Percentiles rank a stretch among this genome's conserved stretches.
These are phyloP conservation scores for Phrynocephalus forsythii DNA, from an alignment of 2,797 vertebrate genomes.

Conservation along the genomic window DNA sequence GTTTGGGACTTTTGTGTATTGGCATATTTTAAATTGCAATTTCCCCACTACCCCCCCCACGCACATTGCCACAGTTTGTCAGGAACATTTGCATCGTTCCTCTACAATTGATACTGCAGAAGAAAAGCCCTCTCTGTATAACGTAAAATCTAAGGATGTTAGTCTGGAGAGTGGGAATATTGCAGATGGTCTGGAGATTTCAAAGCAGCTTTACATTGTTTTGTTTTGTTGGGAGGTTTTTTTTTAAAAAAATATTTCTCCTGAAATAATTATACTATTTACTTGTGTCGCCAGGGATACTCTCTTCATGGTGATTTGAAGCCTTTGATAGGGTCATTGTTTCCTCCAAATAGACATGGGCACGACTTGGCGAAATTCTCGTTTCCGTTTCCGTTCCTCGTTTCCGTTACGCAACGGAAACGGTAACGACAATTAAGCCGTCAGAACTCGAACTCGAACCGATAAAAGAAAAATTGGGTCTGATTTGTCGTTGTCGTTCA, in stretches of 20 bases:
- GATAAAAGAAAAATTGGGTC: too few relatives aligned
- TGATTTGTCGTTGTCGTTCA: too few relatives aligned
- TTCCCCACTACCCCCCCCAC: neutral
- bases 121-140: neutral
- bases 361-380: too few relatives aligned
- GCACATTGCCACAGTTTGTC: constrained; percentile 6
- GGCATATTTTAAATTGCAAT: rapidly evolving
- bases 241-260: neutral
- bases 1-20: neutral
- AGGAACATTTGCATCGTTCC: constrained; percentile 38
- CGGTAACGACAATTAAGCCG: too few relatives aligned
- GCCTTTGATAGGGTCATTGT: neutral
- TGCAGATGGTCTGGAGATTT: neutral
- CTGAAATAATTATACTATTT: neutral
- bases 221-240: neutral
- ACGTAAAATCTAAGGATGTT: neutral
- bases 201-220: neutral
- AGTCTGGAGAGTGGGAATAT: neutral
- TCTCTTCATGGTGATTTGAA: constrained; percentile 2
- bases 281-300: constrained; percentile 6
- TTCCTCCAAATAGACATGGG: neutral
- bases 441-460: too few relatives aligned
- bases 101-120: constrained; percentile 25
- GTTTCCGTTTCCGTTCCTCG: too few relatives aligned
- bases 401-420: too few relatives aligned